phyloP scores from a whole-genome alignment of 1,140 invertebrate species.

The Eulimnadia texana region DNA sequence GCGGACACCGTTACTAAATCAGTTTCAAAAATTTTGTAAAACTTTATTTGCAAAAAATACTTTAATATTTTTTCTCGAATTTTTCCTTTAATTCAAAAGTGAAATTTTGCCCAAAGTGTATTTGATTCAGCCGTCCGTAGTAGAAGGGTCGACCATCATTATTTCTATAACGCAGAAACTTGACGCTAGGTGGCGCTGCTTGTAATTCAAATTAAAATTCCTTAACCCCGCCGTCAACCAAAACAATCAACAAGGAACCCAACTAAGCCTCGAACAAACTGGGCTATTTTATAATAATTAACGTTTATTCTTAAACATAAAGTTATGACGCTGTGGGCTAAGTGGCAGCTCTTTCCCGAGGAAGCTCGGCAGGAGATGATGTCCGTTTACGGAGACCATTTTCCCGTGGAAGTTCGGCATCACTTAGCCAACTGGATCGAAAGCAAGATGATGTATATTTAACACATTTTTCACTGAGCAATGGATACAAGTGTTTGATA shows the following conservation, averaged over 20 bases:
- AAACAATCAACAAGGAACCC: no score
- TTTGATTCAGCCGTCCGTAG: no score
- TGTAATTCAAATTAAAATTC: no score
- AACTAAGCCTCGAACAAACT: no score
- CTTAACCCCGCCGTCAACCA: no score
- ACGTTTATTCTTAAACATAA: neutral
- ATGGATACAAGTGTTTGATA: neutral
- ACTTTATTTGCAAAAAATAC: no score
- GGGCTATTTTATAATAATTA: no score
- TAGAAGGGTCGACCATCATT: no score
- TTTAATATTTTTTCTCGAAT: neutral
- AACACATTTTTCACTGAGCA: neutral
- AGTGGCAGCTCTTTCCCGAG: constrained; percentile 62
- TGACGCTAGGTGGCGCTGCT: no score
- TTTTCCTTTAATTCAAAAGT: neutral
- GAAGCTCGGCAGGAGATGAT: constrained; percentile 59
- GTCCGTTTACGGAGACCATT: constrained; percentile 61
- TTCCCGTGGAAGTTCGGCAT: constrained; percentile 79
- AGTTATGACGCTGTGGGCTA: constrained; percentile 65
- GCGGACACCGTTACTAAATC: no score
- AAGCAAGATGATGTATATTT: constrained; percentile 59
- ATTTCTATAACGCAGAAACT: neutral
- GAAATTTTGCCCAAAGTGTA: no score
- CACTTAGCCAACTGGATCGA: constrained; percentile 77
- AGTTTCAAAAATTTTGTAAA: no score